phyloP scores from a whole-genome alignment of 2,797 vertebrate genomes.

The Aselliscus stoliczkanus region DNA sequence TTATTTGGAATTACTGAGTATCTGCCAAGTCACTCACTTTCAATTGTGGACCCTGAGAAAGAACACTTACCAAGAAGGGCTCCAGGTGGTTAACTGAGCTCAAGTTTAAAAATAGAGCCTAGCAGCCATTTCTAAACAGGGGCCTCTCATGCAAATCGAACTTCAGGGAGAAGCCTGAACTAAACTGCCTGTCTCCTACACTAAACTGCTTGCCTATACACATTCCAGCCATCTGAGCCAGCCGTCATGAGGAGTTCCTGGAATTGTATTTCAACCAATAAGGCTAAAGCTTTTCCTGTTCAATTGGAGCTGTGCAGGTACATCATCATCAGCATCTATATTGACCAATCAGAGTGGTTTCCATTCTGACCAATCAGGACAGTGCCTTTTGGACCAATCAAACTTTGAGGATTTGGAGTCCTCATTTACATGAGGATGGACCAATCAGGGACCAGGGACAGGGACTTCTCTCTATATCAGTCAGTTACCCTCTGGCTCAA shows the following conservation, averaged over 20 bases:
- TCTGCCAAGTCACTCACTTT: not conserved
- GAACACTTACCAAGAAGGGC: not conserved
- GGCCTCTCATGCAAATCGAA: not conserved
- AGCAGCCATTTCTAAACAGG: not conserved
- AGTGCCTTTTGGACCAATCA: not conserved
- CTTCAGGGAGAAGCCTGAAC: not conserved
- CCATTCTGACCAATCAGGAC: not conserved
- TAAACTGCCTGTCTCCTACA: not conserved
- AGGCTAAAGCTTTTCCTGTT: not conserved
- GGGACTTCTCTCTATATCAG: not conserved
- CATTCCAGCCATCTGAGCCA: not conserved
- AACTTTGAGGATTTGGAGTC: not conserved
- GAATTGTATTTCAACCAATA: not conserved
- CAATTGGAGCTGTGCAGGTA: not conserved
- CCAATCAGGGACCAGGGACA: not conserved
- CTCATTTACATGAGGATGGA: not conserved
- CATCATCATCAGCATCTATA: not conserved
- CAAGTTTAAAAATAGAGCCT: too few species aligned
- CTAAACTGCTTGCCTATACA: not conserved
- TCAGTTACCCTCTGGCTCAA: not conserved
- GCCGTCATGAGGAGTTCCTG: not conserved
- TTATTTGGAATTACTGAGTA: not conserved
- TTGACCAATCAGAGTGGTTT: not conserved
- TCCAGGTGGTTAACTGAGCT: not conserved
- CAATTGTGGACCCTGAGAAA: not conserved